These are phyloP conservation scores for Pristionchus fissidentatus DNA, from an alignment of 2,888 invertebrate species.

Conservation along the genomic window DNA sequence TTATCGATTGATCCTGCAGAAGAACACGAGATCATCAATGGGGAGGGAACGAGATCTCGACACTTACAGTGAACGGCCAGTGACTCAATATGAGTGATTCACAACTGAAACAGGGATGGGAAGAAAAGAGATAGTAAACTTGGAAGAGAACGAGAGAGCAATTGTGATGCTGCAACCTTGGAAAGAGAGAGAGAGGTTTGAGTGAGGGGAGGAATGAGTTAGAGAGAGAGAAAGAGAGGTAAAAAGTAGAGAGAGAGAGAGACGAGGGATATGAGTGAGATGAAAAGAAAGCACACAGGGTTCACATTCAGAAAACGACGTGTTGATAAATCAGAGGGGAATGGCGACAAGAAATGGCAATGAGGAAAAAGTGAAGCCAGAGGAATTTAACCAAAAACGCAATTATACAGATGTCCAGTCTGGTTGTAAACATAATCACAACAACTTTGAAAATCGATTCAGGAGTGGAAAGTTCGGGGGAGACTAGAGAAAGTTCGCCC, in stretches of 20 bases:
- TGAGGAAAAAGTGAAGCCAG: no score
- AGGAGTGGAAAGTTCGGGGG: no score
- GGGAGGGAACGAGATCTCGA: neutral
- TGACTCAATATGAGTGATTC: constrained; percentile 5
- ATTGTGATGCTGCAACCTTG: constrained; percentile 13
- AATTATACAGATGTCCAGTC: no score
- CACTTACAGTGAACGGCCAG: neutral
- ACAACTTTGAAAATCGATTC: no score
- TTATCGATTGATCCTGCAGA: constrained; percentile 27
- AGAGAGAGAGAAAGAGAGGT: constrained; percentile 1
- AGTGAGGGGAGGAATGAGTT: constrained; percentile 26
- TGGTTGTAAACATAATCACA: no score
- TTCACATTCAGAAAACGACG: no score
- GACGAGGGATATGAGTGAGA: constrained; percentile 9
- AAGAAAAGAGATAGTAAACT: neutral
- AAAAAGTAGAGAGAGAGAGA: neutral
- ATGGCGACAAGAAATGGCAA: no score
- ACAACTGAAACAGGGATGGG: constrained; percentile 18
- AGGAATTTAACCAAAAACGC: no score
- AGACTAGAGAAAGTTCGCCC: neutral
- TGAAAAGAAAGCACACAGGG: neutral
- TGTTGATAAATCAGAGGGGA: no score
- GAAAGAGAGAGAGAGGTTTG: constrained; percentile 30
- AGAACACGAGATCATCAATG: neutral
- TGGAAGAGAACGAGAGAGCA: neutral